phyloP scores from a whole-genome alignment of 37 sponge, comb jelly and placozoan genomes.

The Hormiphora californensis region DNA sequence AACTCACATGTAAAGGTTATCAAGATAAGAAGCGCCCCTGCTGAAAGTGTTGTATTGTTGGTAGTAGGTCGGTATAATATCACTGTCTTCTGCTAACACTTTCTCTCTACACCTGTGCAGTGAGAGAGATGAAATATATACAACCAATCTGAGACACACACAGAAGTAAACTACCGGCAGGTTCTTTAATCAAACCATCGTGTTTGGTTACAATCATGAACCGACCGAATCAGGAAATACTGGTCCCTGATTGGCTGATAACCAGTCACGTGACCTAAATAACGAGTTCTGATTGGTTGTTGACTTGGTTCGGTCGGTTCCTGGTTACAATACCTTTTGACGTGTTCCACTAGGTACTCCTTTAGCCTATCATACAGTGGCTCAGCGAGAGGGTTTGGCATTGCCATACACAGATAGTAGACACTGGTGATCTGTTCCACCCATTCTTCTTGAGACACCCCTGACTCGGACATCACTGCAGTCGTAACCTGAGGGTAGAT shows the following conservation, averaged over 20 bases:
- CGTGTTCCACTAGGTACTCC: conserved; percentile 32
- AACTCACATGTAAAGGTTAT: conserved; percentile 45
- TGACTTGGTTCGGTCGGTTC: too few relatives aligned
- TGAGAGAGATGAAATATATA: too few relatives aligned
- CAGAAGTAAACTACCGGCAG: too few relatives aligned
- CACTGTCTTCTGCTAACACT: neutral
- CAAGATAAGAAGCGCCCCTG: conserved; percentile 28
- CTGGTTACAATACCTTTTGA: conserved; percentile 19
- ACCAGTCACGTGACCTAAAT: too few relatives aligned
- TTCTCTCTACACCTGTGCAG: neutral
- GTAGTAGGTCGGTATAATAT: conserved; percentile 1
- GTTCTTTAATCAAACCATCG: too few relatives aligned
- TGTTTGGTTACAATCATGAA: too few relatives aligned
- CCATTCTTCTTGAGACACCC: conserved; percentile 19
- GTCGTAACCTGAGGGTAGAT: too few relatives aligned
- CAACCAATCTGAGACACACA: too few relatives aligned
- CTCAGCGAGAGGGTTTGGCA: conserved; percentile 31
- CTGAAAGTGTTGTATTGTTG: conserved; percentile 22
- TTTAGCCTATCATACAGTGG: neutral
- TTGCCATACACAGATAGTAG: conserved; percentile 52
- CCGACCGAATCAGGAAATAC: too few relatives aligned
- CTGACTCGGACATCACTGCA: conserved; percentile 25
- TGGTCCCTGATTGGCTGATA: too few relatives aligned
- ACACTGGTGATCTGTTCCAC: conserved; percentile 37
- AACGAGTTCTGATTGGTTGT: too few relatives aligned